Evolutionary conservation across 2,113 vertebrate genomes (phyloP), one percentile per base, ranked within the genome.

Genomic region (Otolemur garnettii): DNA sequence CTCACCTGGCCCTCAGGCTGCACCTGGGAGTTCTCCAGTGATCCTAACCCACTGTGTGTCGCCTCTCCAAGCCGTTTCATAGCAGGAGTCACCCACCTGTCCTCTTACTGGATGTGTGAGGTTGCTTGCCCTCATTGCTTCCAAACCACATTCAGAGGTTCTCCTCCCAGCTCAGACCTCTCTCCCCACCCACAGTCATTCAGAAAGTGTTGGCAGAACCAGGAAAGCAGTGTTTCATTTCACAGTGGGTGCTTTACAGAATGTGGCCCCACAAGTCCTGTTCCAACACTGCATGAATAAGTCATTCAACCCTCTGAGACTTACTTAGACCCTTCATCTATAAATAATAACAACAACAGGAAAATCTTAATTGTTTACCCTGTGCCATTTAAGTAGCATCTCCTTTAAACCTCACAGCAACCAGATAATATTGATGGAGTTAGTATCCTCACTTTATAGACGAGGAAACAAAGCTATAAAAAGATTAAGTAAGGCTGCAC

Each of bases 291-390:
- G 2, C 62, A 45, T 5, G 26, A 28, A 11, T n/a, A 79, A 60
- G 28, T 79, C 45, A 14, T 35, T 87, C 87, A 60, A 24, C 62
- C n/a, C 62, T 53, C 30, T 50, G 53, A 92, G 75, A 64, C 75
- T 78, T 78, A 64, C 75, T 78, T 78, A 33, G 84, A 62, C 33
- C 82, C 38, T 87, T 92, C 33, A 79, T 92, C 71, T 80, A 55
- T 35, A 90, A 87, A 55, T 85, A 64, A 30, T 57, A 83, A 35
- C 15, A 83, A 35, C 15, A 30, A n/a, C 21, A 24, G 24, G 53
- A 7, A 60, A 7, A 28, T 30, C 14, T 82, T 42, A 42, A 22
- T n/a, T 78, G 55, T 55, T 90, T 55, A 22, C 35, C 62, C 6
- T 35, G 4, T 72, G 7, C 11, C 53, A 42, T 6, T 50, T 78